Evolutionary conservation across 2,113 vertebrate species (phyloP), one percentile per base, ranked within the genome.

Genomic region (Potamarius usumacintae): DNA sequence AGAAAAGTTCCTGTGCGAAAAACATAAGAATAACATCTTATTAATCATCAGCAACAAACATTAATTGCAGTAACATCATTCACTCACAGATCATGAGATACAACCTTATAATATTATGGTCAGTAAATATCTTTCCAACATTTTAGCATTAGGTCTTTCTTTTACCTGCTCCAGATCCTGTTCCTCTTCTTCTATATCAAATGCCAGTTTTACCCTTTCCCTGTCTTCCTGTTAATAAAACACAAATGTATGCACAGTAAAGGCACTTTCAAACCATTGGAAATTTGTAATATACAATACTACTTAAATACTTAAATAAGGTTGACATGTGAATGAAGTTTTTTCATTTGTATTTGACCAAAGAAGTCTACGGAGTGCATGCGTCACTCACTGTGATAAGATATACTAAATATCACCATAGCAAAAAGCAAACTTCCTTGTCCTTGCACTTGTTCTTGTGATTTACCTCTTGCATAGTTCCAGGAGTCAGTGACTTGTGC

Each of bases 111-210:
- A 77, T 79, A 27, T 79, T 4, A 57, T 14, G 50, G 52, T 57
- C 10, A 79, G 52, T 9, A 27, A 25, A 65, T 65, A 76, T 27
- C 1, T 9, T 74, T 14, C 12, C 50, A 27, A 55, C 22, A 30
- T 52, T 63, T 50, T 27, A n/a, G 17, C 4, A 58, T 58, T 34
- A 58, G 9, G 17, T n/a, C 2, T 50, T 87, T 83, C 6, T 17
- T 62, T 34, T 91, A 94, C 93, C 91, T 93, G 92, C 60, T 94
- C 93, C 90, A 95, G 89, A 85, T 94, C 92, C 67, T 69, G 85
- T 17, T 91, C 77, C 57, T 91, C 90, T 60, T 93, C 89, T 42
- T 89, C 67, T 74, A 93, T 72, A 81, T 85, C 79, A 89, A 88
- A 91, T 86, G 48, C 55, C 62, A 92, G 48, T 27, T 90, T 90